A percentile compares a stretch with the other conserved stretches of the same genome.
Evolutionary conservation across 1,140 invertebrate species (phyloP).

Genomic region (Anadara kagoshimensis): DNA sequence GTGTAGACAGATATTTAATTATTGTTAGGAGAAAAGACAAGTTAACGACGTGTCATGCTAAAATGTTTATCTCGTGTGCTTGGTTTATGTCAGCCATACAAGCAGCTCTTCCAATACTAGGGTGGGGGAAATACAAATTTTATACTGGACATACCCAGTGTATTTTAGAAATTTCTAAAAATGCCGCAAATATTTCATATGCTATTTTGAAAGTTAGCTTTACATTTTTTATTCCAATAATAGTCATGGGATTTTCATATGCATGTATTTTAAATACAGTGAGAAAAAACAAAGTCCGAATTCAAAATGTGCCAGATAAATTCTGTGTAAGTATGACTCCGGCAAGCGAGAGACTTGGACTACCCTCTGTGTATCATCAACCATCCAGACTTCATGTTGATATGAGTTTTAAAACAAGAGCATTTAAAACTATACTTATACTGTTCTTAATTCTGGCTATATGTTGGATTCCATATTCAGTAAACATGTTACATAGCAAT

Average conservation of each 20-base stretch:
- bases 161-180: not conserved
- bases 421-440: slow-evolving; percentile 50
- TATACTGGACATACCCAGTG: slow-evolving; percentile 30
- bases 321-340: slow-evolving; percentile 27
- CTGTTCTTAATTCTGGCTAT: slow-evolving; percentile 36
- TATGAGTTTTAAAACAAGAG: slow-evolving; percentile 46
- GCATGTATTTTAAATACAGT: slow-evolving; percentile 45
- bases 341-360: slow-evolving; percentile 27
- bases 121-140: slow-evolving; percentile 41
- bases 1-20: slow-evolving; percentile 53
- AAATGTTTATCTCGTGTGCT: slow-evolving; percentile 28
- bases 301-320: slow-evolving; percentile 40
- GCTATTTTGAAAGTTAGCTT: slow-evolving; percentile 22
- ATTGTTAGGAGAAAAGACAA: slow-evolving; percentile 51
- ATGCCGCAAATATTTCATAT: slow-evolving; percentile 24
- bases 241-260: slow-evolving; percentile 43
- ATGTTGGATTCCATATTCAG: slow-evolving; percentile 41
- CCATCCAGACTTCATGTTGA: slow-evolving; percentile 34
- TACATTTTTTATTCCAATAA: slow-evolving; percentile 39
- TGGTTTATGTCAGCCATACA: slow-evolving; percentile 39
- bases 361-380: slow-evolving; percentile 21
- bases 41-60: slow-evolving; percentile 41
- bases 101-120: slow-evolving; percentile 42
- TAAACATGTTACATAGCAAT: slow-evolving; percentile 20
- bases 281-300: slow-evolving; percentile 36